Base-by-base conservation (phyloP, 23 tunicate species). In the Styela clava region DNA sequence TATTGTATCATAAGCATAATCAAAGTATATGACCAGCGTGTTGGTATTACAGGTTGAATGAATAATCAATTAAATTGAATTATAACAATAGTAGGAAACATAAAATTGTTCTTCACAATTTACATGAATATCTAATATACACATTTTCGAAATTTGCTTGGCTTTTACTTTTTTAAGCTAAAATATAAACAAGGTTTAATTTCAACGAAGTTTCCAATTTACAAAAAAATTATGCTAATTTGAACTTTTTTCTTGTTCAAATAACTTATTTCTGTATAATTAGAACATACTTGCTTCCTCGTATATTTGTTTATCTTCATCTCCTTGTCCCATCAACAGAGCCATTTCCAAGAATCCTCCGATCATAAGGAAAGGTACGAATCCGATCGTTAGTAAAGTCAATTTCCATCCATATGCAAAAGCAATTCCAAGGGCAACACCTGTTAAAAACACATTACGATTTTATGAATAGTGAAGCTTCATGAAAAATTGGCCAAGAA, bases 351-450 rank as follows among this genome's bases (percentile, higher is more conserved):
- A 35, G 5, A 88, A 69, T 36, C 98, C 98, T 3, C 98, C 98
- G 25, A 93, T 30, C 2, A 84, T 68, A 31, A 93, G 79, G 67
- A 93, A 88, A 18, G 98, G 98, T 18, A 93, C 83, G 62, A 93
- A 93, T 2, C 93, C 92, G 26, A 93, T 16, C 0, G 93, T 93
- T 2, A 87, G 91, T 16, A 93, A 65, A 23, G 98, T 93, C 65
- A 93, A 37, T 78, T 93, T 65, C 98, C 98, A 93, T 2, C 93
- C 86, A 77, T 63, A 93, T 18, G 87, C 87, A 37, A 93, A 93
- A 68, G 98, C 77, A 25, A 93, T 84, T 33, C 98, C 98, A 21
- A 93, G 93, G 16, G 98, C 94, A 32, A 93, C 98, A 74, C 98
- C 98, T 93, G 2, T 19, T 16, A 62, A 24, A 18, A 18, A 23